phyloP scores from a whole-genome alignment of 2,797 vertebrate genomes.

The Xiphorhynchus erythropygius region DNA sequence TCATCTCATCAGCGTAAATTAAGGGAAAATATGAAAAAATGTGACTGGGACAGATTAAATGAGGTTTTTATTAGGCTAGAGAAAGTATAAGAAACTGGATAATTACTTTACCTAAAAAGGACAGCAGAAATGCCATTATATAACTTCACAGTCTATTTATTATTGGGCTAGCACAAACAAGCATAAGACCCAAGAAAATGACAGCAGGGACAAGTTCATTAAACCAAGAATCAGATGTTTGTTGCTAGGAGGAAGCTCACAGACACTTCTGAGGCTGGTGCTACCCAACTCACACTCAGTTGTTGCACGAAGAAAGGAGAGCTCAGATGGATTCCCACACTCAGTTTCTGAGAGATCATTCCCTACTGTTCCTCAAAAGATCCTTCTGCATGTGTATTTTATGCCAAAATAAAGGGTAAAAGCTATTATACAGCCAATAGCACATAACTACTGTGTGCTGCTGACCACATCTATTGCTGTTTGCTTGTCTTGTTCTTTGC shows the following conservation, averaged over 20 bases:
- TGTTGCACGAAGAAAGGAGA: neutral
- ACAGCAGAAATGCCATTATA: neutral
- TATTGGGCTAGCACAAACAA: neutral
- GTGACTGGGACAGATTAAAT: neutral
- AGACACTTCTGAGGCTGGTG: neutral
- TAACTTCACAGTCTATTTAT: neutral
- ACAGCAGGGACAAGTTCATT: conserved; percentile 14
- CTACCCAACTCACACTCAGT: neutral
- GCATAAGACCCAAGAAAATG: neutral
- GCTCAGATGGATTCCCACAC: neutral
- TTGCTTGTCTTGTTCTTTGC: neutral
- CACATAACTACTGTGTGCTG: fast-evolving
- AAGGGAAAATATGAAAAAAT: neutral
- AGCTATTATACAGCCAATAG: neutral
- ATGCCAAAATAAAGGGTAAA: neutral
- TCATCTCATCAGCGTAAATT: conserved; percentile 12
- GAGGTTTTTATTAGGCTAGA: neutral
- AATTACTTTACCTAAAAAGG: conserved; percentile 31
- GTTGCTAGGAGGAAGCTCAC: neutral
- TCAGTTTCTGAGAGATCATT: neutral
- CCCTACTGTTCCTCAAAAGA: neutral
- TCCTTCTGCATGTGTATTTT: neutral
- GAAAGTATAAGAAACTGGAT: neutral
- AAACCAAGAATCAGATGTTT: neutral
- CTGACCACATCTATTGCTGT: neutral